Percentiles rank a stretch among this genome's conserved stretches.
phyloP scores from a whole-genome alignment of 2,888 invertebrate species.

The Caradrina clavipalpis region DNA sequence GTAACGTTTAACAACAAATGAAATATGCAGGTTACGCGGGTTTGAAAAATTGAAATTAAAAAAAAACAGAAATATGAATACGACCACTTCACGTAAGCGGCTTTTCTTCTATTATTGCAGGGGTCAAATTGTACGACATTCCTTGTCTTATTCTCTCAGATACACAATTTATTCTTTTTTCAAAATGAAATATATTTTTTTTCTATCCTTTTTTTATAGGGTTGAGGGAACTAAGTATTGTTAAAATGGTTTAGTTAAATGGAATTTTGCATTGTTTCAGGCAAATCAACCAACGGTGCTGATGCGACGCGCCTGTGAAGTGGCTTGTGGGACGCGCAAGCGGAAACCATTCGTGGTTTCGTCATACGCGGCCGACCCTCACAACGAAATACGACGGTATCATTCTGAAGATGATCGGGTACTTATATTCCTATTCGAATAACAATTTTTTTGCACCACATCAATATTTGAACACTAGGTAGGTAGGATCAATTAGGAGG shows the following conservation, averaged over 20 bases:
- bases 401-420: constrained; percentile 83
- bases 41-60: constrained; percentile 55
- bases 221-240: too few relatives aligned
- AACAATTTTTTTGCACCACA: constrained; percentile 15
- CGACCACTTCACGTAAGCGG: constrained; percentile 68
- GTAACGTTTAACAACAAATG: constrained; percentile 8
- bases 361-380: constrained; percentile 69
- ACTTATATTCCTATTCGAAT: constrained; percentile 54
- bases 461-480: constrained; percentile 14
- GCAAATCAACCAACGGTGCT: constrained; percentile 83
- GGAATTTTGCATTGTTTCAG: constrained; percentile 68
- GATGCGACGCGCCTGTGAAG: constrained; percentile 85
- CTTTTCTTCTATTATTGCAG: constrained; percentile 62
- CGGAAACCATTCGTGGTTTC: constrained; percentile 77
- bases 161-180: not conserved
- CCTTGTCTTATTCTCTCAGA: constrained; percentile 34
- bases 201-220: not conserved
- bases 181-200: not conserved
- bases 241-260: constrained; percentile 4
- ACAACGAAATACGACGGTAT: constrained; percentile 73
- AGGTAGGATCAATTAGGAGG: not conserved
- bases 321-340: constrained; percentile 79
- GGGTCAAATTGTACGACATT: constrained; percentile 54
- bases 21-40: not conserved
- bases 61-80: constrained; percentile 57